Percentiles rank a stretch among this genome's conserved stretches.
Evolutionary conservation across 1,140 invertebrate genomes (phyloP).

Genomic region (Conopomorpha cramerella): DNA sequence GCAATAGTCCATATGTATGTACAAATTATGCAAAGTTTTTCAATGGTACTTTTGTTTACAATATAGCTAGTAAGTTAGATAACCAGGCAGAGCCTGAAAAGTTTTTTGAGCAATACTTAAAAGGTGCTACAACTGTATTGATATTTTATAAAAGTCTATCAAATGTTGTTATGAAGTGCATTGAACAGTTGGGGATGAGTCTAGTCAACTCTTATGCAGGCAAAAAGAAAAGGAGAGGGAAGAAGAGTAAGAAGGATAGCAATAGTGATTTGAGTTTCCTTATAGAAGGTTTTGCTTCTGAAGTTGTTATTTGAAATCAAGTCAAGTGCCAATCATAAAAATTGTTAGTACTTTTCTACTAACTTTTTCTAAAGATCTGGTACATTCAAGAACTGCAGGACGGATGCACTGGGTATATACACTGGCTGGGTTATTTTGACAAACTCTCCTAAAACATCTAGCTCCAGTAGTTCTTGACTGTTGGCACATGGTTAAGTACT

Average conservation of each 20-base stretch:
- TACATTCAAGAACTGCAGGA: too few species aligned
- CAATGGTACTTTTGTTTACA: slow-evolving; percentile 77
- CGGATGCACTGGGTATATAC: too few species aligned
- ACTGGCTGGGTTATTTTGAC: too few species aligned
- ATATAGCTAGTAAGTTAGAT: slow-evolving; percentile 66
- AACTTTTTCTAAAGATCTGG: too few species aligned
- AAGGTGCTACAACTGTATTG: slow-evolving; percentile 55
- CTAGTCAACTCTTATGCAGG: slow-evolving; percentile 11
- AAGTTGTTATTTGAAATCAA: slow-evolving; percentile 34
- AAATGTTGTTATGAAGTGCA: slow-evolving; percentile 19
- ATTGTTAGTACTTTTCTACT: too few species aligned
- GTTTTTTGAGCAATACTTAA: slow-evolving; percentile 58
- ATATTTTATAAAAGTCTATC: slow-evolving; percentile 41
- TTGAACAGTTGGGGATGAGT: slow-evolving; percentile 20
- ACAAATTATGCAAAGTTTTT: slow-evolving; percentile 63
- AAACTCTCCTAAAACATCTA: too few species aligned
- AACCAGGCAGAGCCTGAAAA: slow-evolving; percentile 51
- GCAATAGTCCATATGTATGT: slow-evolving; percentile 61
- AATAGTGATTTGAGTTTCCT: slow-evolving; percentile 22
- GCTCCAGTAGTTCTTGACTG: too few species aligned
- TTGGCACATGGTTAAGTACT: too few species aligned
- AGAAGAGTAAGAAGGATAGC: slow-evolving; percentile 14
- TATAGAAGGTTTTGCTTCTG: slow-evolving; percentile 37
- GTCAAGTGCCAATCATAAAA: too few species aligned
- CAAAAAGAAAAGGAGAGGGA: slow-evolving; percentile 21